Evolutionary conservation across 1,140 invertebrate species (phyloP).

Genomic region (Euglossa dilemma): DNA sequence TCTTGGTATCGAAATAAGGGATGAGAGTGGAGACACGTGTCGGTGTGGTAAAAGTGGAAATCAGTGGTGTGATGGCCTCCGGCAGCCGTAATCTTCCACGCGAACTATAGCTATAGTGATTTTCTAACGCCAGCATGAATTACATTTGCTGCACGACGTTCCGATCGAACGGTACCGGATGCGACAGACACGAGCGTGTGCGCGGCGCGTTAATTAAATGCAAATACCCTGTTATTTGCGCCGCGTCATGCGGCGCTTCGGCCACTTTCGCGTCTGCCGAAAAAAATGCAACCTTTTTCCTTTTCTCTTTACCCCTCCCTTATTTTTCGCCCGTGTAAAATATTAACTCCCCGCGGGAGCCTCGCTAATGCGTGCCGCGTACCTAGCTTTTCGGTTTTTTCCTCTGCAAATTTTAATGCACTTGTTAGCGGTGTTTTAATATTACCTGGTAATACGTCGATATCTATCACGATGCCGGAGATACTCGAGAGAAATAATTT

Average conservation of each 20-base stretch:
- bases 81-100: background rate
- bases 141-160: background rate
- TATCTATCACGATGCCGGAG: too few species aligned
- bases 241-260: background rate
- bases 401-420: too few species aligned
- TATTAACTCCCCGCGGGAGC: background rate
- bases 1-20: background rate
- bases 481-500: too few species aligned
- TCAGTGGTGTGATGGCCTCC: background rate
- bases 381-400: background rate
- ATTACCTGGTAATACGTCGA: background rate
- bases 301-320: background rate
- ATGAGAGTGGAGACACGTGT: background rate
- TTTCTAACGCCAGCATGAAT: conserved; percentile 15
- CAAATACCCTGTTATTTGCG: conserved; percentile 24
- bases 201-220: conserved; percentile 30
- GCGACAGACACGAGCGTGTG: background rate
- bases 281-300: background rate
- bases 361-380: background rate
- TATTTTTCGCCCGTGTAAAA: background rate
- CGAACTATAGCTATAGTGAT: background rate
- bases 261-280: background rate
- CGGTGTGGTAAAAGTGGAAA: background rate
- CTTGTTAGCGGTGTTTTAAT: background rate
- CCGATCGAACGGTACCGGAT: conserved; percentile 12